A percentile compares a stretch with the other conserved stretches of the same genome.
Conservation (phyloP, 2,113 vertebrate species). For the Pristiophorus japonicus region DNA sequence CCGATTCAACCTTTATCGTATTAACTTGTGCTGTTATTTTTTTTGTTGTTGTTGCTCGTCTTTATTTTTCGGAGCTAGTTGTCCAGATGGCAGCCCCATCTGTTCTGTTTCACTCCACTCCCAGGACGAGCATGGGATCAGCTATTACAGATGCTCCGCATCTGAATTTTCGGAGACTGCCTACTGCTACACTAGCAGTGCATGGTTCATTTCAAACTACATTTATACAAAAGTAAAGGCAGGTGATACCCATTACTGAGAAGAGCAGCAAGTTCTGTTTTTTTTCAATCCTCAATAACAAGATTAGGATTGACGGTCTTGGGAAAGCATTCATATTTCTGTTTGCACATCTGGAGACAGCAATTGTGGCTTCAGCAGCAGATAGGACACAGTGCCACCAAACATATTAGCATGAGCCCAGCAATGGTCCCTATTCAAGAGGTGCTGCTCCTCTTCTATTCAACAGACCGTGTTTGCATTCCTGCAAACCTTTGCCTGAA, state of each 20-base stretch:
- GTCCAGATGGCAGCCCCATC: conserved; percentile 26
- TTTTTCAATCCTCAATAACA: not conserved
- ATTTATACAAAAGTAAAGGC: too few species aligned
- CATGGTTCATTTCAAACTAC: conserved; percentile 8
- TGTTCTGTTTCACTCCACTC: conserved; percentile 4
- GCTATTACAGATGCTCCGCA: conserved; percentile 10
- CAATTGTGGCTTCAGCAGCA: not conserved
- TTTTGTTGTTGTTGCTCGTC: not conserved
- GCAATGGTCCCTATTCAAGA: not conserved
- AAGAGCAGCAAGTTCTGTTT: not conserved
- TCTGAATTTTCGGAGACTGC: not conserved
- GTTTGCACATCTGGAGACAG: not conserved
- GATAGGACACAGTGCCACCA: not conserved
- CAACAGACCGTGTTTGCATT: not conserved
- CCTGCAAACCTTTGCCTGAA: not conserved
- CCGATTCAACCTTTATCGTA: not conserved
- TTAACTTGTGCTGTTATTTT: not conserved
- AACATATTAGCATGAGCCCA: not conserved
- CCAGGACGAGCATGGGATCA: not conserved
- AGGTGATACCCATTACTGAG: not conserved
- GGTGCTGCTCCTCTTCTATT: not conserved
- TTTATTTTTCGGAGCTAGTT: not conserved
- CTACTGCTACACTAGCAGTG: not conserved
- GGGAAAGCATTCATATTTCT: not conserved
- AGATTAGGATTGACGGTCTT: not conserved